Percentiles rank a stretch among this genome's conserved stretches.
Conservation (phyloP, 2,113 vertebrate genomes). For the Danio rerio region GRCz12tu NC_133195.1:4085501-4086000, state of each 20-base stretch:
- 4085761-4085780: constrained; percentile 6
- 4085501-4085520: neutral
- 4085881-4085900: constrained; percentile 75
- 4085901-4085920: neutral
- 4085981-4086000: no score
- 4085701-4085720: neutral
- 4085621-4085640: neutral
- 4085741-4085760: neutral
- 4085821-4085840: constrained; percentile 57
- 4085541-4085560: neutral
- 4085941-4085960: no score
- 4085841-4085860: constrained; percentile 86
- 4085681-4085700: constrained; percentile 18
- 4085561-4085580: constrained; percentile 4
- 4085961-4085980: no score
- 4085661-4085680: constrained; percentile 40
- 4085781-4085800: constrained; percentile 3
- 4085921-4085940: no score
- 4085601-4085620: neutral
- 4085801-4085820: neutral
- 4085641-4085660: constrained; percentile 49
- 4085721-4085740: neutral
- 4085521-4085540: neutral
- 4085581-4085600: constrained; percentile 27
- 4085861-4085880: constrained; percentile 91